phyloP scores from a whole-genome alignment of 2,888 invertebrate genomes.

The Dromius quadrimaculatus region DNA sequence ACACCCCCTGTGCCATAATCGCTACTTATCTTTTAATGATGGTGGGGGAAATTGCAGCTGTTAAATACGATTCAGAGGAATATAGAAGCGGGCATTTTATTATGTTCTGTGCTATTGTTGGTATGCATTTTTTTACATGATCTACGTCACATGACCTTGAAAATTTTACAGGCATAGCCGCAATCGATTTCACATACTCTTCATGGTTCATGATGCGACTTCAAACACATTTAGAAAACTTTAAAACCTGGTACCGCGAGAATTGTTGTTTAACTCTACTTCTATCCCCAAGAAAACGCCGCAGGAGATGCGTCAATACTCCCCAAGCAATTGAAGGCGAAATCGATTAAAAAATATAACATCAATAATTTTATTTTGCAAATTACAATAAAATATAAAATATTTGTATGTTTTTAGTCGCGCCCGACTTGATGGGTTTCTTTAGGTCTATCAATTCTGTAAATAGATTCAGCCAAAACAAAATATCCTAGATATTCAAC shows the following conservation, averaged over 20 bases:
- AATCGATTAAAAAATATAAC: background rate
- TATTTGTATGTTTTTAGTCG: constrained; percentile 70
- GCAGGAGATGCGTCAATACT: background rate
- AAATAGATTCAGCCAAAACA: constrained; percentile 78
- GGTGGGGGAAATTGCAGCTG: constrained; percentile 64
- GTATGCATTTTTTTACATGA: constrained; percentile 56
- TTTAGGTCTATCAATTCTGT: constrained; percentile 81
- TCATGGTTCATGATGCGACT: constrained; percentile 65
- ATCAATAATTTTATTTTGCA: background rate
- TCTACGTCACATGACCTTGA: background rate
- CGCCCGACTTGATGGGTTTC: constrained; percentile 78
- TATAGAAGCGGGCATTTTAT: constrained; percentile 57
- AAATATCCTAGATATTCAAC: constrained; percentile 94
- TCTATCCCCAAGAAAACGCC: constrained; percentile 60
- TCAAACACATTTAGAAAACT: constrained; percentile 63
- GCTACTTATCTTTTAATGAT: constrained; percentile 66
- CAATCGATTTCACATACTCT: constrained; percentile 66
- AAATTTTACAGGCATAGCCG: constrained; percentile 62
- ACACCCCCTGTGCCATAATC: constrained; percentile 69
- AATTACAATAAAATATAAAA: constrained; percentile 7
- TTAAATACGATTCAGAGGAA: constrained; percentile 52
- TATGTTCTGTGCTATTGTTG: constrained; percentile 64
- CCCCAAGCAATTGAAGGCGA: background rate
- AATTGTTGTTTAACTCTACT: constrained; percentile 63
- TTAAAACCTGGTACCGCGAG: constrained; percentile 65